A percentile compares a stretch with the other conserved stretches of the same genome.
These are phyloP conservation scores for Ceuthmochares aereus DNA, from an alignment of 2,113 vertebrate species.

Conservation along the genomic window DNA sequence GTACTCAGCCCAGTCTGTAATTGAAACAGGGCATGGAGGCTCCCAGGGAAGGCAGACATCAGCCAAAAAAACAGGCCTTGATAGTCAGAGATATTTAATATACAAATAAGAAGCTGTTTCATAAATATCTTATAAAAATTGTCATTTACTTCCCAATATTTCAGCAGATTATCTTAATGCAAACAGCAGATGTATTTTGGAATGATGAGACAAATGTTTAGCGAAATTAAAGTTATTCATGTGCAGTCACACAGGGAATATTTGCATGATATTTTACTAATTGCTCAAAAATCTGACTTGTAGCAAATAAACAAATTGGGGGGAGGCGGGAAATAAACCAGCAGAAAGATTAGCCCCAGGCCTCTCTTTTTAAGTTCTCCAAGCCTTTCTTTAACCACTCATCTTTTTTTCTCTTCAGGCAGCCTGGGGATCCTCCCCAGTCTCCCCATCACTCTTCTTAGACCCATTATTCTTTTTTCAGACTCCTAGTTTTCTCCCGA, in stretches of 20 bases:
- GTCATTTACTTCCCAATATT: constrained; percentile 74
- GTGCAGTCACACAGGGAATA: constrained; percentile 80
- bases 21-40: constrained; percentile 35
- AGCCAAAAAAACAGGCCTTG: constrained; percentile 23
- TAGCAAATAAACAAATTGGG: constrained; percentile 71
- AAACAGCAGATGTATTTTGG: constrained; percentile 81
- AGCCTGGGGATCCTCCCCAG: background rate
- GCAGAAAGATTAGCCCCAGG: constrained; percentile 65
- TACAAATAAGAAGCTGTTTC: constrained; percentile 73
- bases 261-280: constrained; percentile 83
- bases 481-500: background rate
- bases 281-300: constrained; percentile 78
- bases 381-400: constrained; percentile 31
- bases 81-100: constrained; percentile 67
- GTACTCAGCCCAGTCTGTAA: constrained; percentile 33
- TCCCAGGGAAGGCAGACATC: background rate
- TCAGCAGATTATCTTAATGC: constrained; percentile 76
- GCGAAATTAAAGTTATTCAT: constrained; percentile 76
- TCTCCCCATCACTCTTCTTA: background rate
- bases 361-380: constrained; percentile 29
- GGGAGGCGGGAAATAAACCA: background rate
- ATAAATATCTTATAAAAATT: constrained; percentile 77
- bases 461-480: background rate
- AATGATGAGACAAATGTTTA: constrained; percentile 74
- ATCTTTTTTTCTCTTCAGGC: constrained; percentile 11